Evolutionary conservation across 2,113 vertebrate species (phyloP).

Genomic region (Coreoperca whiteheadi): DNA sequence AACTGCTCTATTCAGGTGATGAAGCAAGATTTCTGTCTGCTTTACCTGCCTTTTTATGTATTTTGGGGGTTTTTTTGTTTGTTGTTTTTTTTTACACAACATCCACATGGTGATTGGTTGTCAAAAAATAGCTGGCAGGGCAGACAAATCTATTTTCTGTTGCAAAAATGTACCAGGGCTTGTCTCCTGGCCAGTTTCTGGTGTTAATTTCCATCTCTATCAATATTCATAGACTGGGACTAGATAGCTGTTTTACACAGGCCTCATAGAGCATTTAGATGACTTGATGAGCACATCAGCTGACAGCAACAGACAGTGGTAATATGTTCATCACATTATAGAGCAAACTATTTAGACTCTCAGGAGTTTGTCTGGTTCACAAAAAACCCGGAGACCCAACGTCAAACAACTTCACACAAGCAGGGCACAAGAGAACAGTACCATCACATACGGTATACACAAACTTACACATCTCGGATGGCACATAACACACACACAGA

Average conservation of each 20-base stretch:
- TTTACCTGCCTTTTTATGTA: neutral
- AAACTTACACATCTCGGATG: slow-evolving; percentile 6
- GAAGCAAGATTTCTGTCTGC: slow-evolving; percentile 4
- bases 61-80: neutral
- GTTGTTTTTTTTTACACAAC: neutral
- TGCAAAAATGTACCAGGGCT: slow-evolving; percentile 53
- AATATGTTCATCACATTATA: slow-evolving; percentile 56
- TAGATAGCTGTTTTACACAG: slow-evolving; percentile 55
- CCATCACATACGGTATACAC: neutral
- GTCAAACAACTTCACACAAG: slow-evolving; percentile 17
- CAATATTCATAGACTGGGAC: slow-evolving; percentile 73
- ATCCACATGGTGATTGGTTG: slow-evolving; percentile 17
- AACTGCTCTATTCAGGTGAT: slow-evolving; percentile 18
- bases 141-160: slow-evolving; percentile 48
- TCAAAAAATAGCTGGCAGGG: slow-evolving; percentile 37
- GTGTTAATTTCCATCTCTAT: slow-evolving; percentile 65
- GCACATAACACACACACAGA: slow-evolving; percentile 19
- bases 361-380: slow-evolving; percentile 25
- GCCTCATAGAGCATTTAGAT: slow-evolving; percentile 54
- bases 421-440: slow-evolving; percentile 16
- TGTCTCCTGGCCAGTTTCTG: slow-evolving; percentile 38
- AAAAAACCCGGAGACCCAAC: slow-evolving; percentile 18
- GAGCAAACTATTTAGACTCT: slow-evolving; percentile 31
- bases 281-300: slow-evolving; percentile 65
- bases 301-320: slow-evolving; percentile 51